Evolutionary conservation across 2,113 vertebrate species (phyloP).

Genomic region (Phyllostomus discolor): DNA sequence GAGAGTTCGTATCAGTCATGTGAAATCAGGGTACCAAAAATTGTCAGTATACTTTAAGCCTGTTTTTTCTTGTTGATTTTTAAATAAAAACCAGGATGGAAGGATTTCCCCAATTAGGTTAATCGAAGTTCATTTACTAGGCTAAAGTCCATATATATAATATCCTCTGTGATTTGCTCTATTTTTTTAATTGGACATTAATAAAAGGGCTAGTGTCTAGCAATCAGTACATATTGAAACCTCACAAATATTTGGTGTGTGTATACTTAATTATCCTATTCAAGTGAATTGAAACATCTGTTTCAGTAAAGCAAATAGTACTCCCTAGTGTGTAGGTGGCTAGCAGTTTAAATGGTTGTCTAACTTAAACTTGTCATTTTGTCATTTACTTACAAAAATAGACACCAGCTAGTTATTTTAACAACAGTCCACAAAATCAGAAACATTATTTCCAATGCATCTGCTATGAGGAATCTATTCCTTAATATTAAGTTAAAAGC

Average conservation of each 20-base stretch:
- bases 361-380: background rate
- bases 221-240: background rate
- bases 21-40: background rate
- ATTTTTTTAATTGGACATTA: background rate
- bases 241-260: background rate
- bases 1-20: background rate
- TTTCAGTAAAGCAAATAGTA: background rate
- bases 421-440: background rate
- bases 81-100: background rate
- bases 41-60: background rate
- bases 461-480: background rate
- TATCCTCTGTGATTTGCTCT: background rate
- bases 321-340: background rate
- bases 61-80: background rate
- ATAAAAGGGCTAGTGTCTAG: background rate
- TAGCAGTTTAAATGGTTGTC: background rate
- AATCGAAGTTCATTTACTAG: background rate
- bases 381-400: conserved; percentile 6
- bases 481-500: background rate
- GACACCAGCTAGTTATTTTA: background rate
- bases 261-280: background rate
- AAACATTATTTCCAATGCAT: background rate
- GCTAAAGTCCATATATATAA: background rate
- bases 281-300: background rate
- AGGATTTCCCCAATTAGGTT: background rate